phyloP scores from a whole-genome alignment of 2,797 vertebrate species.

The Mycteria americana region DNA sequence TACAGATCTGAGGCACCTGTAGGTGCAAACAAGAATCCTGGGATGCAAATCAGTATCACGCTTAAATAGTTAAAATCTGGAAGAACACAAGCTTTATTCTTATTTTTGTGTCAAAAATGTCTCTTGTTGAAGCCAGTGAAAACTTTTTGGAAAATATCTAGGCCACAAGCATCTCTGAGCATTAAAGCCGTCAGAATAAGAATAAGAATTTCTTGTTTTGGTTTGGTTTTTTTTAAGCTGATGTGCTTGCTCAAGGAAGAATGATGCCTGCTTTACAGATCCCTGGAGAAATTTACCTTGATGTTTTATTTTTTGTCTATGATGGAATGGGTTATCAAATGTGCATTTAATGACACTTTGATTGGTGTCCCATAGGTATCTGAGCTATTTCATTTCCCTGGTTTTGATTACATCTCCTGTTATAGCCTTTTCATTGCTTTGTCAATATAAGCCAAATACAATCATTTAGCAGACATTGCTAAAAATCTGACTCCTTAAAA shows the following conservation, averaged over 20 bases:
- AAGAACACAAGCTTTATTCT: background rate
- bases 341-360: constrained; percentile 31
- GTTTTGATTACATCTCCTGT: constrained; percentile 26
- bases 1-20: background rate
- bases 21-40: background rate
- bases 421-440: constrained; percentile 30
- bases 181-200: background rate
- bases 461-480: background rate
- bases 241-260: background rate
- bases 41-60: background rate
- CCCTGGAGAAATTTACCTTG: constrained; percentile 30
- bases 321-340: constrained; percentile 36
- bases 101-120: background rate
- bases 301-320: constrained; percentile 21
- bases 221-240: background rate
- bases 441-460: constrained; percentile 19
- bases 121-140: background rate
- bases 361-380: background rate
- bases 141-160: background rate
- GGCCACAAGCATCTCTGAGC: background rate
- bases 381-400: background rate
- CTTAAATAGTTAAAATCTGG: background rate
- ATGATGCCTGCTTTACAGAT: background rate
- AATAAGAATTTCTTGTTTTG: background rate
- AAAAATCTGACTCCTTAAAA: background rate